Evolutionary conservation across 2,888 invertebrate genomes (phyloP).

Genomic region (Prosopocoilus inquinatus): DNA sequence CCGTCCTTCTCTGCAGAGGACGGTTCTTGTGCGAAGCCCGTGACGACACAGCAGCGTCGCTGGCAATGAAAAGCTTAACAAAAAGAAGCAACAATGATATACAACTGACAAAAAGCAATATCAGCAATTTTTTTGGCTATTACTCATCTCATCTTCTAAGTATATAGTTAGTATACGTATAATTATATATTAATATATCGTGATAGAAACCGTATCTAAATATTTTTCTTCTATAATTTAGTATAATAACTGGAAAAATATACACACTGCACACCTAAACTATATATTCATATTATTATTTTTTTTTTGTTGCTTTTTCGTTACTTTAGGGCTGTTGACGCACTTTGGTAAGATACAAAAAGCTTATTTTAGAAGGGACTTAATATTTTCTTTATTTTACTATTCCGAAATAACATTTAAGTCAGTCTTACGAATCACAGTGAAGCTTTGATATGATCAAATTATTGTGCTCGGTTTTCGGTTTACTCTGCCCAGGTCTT

Average conservation of each 20-base stretch:
- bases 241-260: conserved; percentile 49
- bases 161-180: conserved; percentile 42
- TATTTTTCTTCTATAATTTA: conserved; percentile 43
- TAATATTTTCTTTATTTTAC: conserved; percentile 23
- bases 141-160: conserved; percentile 32
- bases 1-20: no score
- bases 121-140: conserved; percentile 29
- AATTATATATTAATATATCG: conserved; percentile 34
- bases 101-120: conserved; percentile 46
- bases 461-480: conserved; percentile 53
- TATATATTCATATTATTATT: conserved; percentile 25
- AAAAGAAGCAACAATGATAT: conserved; percentile 45
- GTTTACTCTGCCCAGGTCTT: conserved; percentile 13
- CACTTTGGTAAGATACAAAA: conserved; percentile 11
- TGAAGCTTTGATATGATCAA: conserved; percentile 58
- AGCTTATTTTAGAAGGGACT: conserved; percentile 21
- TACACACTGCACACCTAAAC: conserved; percentile 45
- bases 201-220: conserved; percentile 50
- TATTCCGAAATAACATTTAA: conserved; percentile 53
- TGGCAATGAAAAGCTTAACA: neutral
- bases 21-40: no score
- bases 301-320: conserved; percentile 28
- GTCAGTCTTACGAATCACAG: conserved; percentile 59
- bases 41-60: no score
- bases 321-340: conserved; percentile 45